phyloP scores from a whole-genome alignment of 2,888 invertebrate species.

The Hirudinaria manillensis region DNA sequence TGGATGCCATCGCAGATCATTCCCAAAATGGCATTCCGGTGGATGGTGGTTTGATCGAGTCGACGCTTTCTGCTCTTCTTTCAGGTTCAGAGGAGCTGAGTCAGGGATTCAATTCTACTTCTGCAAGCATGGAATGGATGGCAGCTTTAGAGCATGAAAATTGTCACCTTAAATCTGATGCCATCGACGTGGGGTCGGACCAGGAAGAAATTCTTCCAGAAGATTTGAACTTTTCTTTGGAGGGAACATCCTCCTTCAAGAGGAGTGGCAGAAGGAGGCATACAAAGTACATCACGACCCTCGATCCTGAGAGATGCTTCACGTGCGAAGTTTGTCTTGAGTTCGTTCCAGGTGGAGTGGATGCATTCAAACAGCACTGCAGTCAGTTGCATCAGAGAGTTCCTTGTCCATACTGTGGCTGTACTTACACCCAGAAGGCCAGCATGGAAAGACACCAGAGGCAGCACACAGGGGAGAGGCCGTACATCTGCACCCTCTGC shows the following conservation, averaged over 20 bases:
- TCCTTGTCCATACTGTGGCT: conserved; percentile 32
- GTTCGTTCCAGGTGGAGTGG: conserved; percentile 21
- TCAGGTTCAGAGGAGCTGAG: conserved; percentile 3
- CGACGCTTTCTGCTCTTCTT: not conserved
- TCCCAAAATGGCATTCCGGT: not conserved
- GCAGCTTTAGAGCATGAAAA: not conserved
- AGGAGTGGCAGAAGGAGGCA: conserved; percentile 9
- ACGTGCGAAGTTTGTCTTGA: conserved; percentile 30
- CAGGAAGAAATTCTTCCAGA: not conserved
- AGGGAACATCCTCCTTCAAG: not conserved
- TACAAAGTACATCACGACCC: conserved; percentile 10
- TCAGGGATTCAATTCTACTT: not conserved
- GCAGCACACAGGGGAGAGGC: conserved; percentile 31
- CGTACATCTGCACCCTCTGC: conserved; percentile 25
- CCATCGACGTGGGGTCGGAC: not conserved
- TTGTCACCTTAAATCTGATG: not conserved
- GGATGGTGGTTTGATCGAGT: not conserved
- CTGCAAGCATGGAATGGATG: conserved; percentile 2
- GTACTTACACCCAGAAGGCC: conserved; percentile 32
- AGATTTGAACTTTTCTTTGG: conserved; percentile 5
- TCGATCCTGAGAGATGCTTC: conserved; percentile 28
- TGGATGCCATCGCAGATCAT: not conserved
- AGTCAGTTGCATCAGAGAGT: conserved; percentile 22
- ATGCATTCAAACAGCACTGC: conserved; percentile 27
- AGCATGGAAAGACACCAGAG: conserved; percentile 33